Conservation (phyloP, 2,113 vertebrate genomes). For the Orientallactaga bullata region DNA sequence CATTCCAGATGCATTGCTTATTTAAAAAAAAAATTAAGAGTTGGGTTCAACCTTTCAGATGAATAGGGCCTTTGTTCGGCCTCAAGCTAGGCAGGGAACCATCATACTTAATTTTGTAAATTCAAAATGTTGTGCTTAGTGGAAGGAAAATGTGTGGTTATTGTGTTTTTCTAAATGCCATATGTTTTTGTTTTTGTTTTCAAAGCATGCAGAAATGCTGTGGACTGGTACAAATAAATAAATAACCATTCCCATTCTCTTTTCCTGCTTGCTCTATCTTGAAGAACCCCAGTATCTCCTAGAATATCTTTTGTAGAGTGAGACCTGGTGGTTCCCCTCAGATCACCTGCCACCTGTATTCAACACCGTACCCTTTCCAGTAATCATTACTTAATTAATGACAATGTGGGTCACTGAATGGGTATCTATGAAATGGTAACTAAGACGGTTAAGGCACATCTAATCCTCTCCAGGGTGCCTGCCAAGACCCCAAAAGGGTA, state of each 20-base stretch:
- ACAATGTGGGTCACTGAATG: slow-evolving; percentile 14
- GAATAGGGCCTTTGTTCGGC: slow-evolving; percentile 84
- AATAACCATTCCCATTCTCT: slow-evolving; percentile 11
- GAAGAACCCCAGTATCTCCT: not conserved
- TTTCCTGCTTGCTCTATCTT: not conserved
- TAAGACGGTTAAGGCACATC: not conserved
- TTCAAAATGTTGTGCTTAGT: slow-evolving; percentile 55
- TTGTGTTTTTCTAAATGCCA: slow-evolving; percentile 54
- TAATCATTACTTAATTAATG: not conserved
- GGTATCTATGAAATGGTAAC: slow-evolving; percentile 35
- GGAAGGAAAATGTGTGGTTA: slow-evolving; percentile 49
- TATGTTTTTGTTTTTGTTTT: slow-evolving; percentile 41
- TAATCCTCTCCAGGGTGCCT: slow-evolving; percentile 48
- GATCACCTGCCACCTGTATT: not conserved
- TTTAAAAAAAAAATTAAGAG: slow-evolving; percentile 68
- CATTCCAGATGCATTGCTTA: slow-evolving; percentile 75
- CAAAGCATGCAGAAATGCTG: slow-evolving; percentile 20
- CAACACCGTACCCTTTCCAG: slow-evolving; percentile 28
- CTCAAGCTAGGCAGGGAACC: slow-evolving; percentile 74
- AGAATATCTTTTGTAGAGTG: not conserved
- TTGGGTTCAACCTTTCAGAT: slow-evolving; percentile 77
- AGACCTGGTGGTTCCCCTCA: not conserved
- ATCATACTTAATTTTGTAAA: slow-evolving; percentile 39
- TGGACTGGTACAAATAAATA: not conserved
- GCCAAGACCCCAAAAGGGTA: slow-evolving; percentile 47